These are phyloP conservation scores for Macrosoma leucophasiata DNA, from an alignment of 2,888 invertebrate genomes.

Conservation along the genomic window DNA sequence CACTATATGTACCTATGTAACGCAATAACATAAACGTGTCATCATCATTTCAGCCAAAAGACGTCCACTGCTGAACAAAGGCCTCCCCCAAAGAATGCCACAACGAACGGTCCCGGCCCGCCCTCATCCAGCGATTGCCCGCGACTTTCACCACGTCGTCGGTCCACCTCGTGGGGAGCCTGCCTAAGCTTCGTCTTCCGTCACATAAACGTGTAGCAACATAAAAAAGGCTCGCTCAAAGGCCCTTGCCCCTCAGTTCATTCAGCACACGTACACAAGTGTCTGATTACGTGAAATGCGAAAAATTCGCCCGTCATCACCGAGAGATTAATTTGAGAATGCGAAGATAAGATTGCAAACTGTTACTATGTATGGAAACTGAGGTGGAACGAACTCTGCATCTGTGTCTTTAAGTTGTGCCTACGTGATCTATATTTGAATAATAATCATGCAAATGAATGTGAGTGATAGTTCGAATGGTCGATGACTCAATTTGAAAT, in stretches of 20 bases:
- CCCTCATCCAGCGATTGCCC: too few relatives aligned
- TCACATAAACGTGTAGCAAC: not conserved
- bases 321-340: slow-evolving; percentile 27
- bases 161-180: slow-evolving; percentile 2
- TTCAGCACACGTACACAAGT: slow-evolving; percentile 1
- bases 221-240: slow-evolving; percentile 1
- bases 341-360: slow-evolving; percentile 31
- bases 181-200: slow-evolving; percentile 1
- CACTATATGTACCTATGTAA: too few relatives aligned
- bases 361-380: slow-evolving; percentile 26
- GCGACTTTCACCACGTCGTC: too few relatives aligned
- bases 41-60: too few relatives aligned
- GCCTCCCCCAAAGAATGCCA: too few relatives aligned
- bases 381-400: slow-evolving; percentile 4
- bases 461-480: too few relatives aligned
- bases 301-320: slow-evolving; percentile 26
- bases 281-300: slow-evolving; percentile 20
- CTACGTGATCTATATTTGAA: too few relatives aligned
- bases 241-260: slow-evolving; percentile 2
- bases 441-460: too few relatives aligned
- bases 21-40: too few relatives aligned
- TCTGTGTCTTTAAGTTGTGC: not conserved
- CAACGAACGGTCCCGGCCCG: too few relatives aligned
- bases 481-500: too few relatives aligned
- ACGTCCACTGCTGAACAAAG: too few relatives aligned